Base-by-base conservation (phyloP, 2,888 invertebrate species). In the Theristus sp. region DNA sequence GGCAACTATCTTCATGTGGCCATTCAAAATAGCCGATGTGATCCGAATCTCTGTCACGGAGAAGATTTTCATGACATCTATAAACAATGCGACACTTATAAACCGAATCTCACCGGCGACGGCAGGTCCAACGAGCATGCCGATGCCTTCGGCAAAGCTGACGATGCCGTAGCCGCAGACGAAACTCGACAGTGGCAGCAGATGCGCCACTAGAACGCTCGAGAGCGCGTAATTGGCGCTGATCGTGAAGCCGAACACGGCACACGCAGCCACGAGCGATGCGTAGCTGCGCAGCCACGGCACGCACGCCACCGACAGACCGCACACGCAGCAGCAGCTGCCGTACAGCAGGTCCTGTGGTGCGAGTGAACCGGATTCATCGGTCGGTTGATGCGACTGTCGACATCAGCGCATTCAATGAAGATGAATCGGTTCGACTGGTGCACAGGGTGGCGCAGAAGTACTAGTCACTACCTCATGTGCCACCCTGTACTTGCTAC, bases 191-290 rank as follows among this genome's bases (percentile, higher is more conserved):
- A 91, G 75, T n/a, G 87, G 86, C 68, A 89, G 81, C 6, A 66
- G 61, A 2, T 60, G 58, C 24, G 65, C 66, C 0, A 67, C 59
- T 1, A 64, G 54, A 69, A 89, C 87, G 71, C 87, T 86, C 27
- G 89, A 88, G 53, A 91, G 81, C 2, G 88, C 84, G 78, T 89
- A 91, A 78, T 90, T 90, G 62, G 89, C 89, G 28, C 89, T 87
- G 68, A 90, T 87, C 75, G 86, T 84, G 65, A 89, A 83, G 1
- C 90, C 67, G 53, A 64, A 65, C 1, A 62, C 28, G 47, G 31
- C 60, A 26, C 59, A 62, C 17, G 22, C n/a, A 1, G 53, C 47
- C 57, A 52, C 27, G 52, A 56, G 28, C 2, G 20, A 58, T n/a
- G 3, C 58, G 62, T 68, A 75, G 29, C 60, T 62, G 24, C 58